phyloP scores from a whole-genome alignment of 35 echinoderm and acorn worm species.

The Ophioderma brevispina region DNA sequence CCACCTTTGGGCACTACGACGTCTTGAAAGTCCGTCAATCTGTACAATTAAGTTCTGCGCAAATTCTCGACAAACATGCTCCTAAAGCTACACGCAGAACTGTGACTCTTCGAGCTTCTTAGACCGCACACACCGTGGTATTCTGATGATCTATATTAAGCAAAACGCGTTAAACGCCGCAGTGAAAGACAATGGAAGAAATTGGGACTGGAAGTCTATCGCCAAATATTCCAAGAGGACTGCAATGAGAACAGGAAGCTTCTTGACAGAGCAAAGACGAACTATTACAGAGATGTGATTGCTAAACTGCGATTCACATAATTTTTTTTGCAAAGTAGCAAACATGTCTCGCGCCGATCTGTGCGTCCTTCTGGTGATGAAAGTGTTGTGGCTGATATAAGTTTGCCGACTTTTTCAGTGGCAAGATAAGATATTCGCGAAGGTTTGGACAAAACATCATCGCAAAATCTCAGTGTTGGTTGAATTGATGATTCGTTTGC shows the following conservation, averaged over 20 bases:
- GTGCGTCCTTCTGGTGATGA: not conserved
- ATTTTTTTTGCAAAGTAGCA: not conserved
- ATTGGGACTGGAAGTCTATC: conserved; percentile 15
- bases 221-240: conserved; percentile 10
- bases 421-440: not conserved
- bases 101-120: not conserved
- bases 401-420: not conserved
- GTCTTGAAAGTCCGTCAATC: not conserved
- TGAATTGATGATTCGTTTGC: not conserved
- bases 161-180: conserved; percentile 10
- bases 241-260: not conserved
- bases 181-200: conserved; percentile 25
- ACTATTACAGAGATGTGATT: not conserved
- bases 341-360: not conserved
- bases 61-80: conserved; percentile 20
- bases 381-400: not conserved
- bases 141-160: not conserved
- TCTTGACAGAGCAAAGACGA: not conserved
- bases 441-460: not conserved
- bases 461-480: not conserved
- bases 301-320: not conserved
- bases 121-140: conserved; percentile 15
- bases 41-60: conserved; percentile 17
- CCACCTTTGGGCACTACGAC: not conserved
- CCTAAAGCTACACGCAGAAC: not conserved